A percentile compares a stretch with the other conserved stretches of the same genome.
Evolutionary conservation across 2,888 invertebrate genomes (phyloP).

Genomic region (Himalopsyche anomala): DNA sequence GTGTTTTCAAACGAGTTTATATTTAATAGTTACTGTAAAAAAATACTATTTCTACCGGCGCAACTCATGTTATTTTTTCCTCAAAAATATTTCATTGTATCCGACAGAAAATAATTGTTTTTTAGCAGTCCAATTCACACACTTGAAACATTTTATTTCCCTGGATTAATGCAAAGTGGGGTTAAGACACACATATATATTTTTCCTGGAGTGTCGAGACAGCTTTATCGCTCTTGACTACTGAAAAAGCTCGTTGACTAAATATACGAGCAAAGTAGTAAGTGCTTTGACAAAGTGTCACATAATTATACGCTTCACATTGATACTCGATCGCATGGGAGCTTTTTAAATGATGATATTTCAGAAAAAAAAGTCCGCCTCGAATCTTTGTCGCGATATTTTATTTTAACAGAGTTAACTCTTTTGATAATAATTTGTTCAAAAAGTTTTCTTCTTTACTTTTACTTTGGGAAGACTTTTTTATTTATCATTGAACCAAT

Average conservation of each 20-base stretch:
- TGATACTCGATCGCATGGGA: constrained; percentile 40
- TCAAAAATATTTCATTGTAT: no score
- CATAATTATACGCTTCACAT: constrained; percentile 42
- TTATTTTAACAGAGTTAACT: background rate
- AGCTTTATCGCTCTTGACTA: constrained; percentile 40
- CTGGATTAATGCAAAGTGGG: constrained; percentile 58
- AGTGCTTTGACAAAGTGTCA: constrained; percentile 43
- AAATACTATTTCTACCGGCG: no score
- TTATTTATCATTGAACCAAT: no score
- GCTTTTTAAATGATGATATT: constrained; percentile 38
- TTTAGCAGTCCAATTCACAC: background rate
- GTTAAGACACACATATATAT: constrained; percentile 55
- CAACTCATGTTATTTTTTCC: no score
- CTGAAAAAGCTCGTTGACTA: constrained; percentile 43
- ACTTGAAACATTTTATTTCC: constrained; percentile 10
- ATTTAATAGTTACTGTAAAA: no score
- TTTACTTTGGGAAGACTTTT: no score
- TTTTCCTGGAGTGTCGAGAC: constrained; percentile 49
- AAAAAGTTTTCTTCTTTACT: no score
- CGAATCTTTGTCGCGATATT: background rate
- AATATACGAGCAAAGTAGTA: constrained; percentile 38
- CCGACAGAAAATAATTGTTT: background rate
- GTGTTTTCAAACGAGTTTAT: no score
- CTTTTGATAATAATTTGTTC: background rate
- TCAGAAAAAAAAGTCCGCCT: background rate